Base-by-base conservation (phyloP, 2,797 vertebrate species). In the Melanotaenia parkinsoni region DNA sequence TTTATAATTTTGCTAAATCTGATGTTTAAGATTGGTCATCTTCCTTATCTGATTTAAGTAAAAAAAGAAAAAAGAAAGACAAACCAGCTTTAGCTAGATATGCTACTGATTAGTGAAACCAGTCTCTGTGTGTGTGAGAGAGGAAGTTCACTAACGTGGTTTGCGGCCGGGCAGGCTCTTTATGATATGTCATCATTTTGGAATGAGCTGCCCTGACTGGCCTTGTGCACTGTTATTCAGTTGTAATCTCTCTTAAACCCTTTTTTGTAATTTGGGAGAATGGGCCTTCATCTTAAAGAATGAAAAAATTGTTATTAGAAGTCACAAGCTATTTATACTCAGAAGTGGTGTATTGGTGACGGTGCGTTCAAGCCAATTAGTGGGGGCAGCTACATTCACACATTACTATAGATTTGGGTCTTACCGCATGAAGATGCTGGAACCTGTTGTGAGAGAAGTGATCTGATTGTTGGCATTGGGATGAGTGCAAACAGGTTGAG, bases 401-500 rank as follows among this genome's bases (percentile, higher is more conserved):
- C 53, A 38, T 22, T 51, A 65, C 50, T 20, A 60, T 10, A 38
- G 9, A 22, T 13, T 50, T 1, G 6, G 4, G n/a, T 88, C 93
- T 85, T 89, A 99, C 98, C 96, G 0, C 94, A 98, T 1, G 93
- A 95, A 3, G 95, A 95, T 53, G 92, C 93, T 54, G 92, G 88
- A 0, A 98, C 93, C 32, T 97, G 95, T 84, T 98, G 97, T 50
- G 97, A 98, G 74, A 99, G 91, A 85, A 96, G 89, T 1, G 97
- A 97, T 59, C 97, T 94, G 86, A 99, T 98, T 4, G 94, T 99
- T 1, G 98, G 95, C 93, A 96, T 86, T 1, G 98, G 97, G 43
- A 99, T 98, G 67, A 98, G 95, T 1, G 95, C 95, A 33, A 99
- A 98, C 45, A 99, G 81, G 92, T 90, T 97, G 76, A 96, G 67